Evolutionary conservation across 2,888 invertebrate genomes (phyloP).

Genomic region (Pseudoips prasinana): DNA sequence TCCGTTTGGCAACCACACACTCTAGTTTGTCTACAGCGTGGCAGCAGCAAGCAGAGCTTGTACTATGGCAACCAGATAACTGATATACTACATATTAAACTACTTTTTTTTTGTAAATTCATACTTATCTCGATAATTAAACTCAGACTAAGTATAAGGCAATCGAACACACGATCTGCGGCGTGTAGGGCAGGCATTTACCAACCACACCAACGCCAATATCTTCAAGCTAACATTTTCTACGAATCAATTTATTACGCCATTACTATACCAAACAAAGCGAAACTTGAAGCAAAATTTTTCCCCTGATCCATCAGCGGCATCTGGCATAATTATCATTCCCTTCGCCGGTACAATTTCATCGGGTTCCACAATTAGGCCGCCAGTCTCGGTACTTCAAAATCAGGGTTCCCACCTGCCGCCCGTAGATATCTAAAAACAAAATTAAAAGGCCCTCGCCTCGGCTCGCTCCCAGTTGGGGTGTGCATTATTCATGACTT

Average conservation of each 20-base stretch:
- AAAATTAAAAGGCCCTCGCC: conserved; percentile 30
- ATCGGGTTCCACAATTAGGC: conserved; percentile 16
- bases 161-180: no score
- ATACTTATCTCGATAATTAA: no score
- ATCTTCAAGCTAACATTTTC: conserved; percentile 8
- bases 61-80: no score
- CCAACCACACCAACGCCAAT: no score
- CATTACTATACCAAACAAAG: neutral
- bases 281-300: conserved; percentile 4
- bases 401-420: conserved; percentile 21
- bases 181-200: no score
- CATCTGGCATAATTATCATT: conserved; percentile 16
- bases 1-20: no score
- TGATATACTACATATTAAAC: no score
- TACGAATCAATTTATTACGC: neutral
- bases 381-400: conserved; percentile 3
- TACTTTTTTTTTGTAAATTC: no score
- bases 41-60: no score
- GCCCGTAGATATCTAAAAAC: conserved; percentile 20
- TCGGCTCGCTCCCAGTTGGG: conserved; percentile 24
- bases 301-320: conserved; percentile 2
- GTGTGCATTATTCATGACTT: conserved; percentile 48
- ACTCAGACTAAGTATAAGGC: no score
- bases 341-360: conserved; percentile 14
- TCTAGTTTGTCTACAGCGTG: no score